These are phyloP conservation scores for Colistium nudipinnis DNA, from an alignment of 2,113 vertebrate species.

Conservation along the genomic window DNA sequence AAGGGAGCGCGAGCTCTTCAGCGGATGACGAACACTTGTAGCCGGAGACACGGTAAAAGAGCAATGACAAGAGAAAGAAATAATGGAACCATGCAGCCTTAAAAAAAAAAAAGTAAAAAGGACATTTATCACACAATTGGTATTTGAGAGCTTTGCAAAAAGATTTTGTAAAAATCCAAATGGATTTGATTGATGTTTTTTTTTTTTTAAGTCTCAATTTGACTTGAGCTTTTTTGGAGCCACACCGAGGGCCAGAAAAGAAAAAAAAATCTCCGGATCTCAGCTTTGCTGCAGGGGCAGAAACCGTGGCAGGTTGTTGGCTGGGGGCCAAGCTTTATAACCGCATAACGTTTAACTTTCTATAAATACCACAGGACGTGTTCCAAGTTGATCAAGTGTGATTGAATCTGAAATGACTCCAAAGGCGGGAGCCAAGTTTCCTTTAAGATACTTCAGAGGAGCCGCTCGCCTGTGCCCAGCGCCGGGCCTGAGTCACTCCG, in stretches of 20 bases:
- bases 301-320: slow-evolving; percentile 73
- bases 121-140: no score
- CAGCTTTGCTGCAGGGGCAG: slow-evolving; percentile 79
- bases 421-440: slow-evolving; percentile 73
- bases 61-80: not conserved
- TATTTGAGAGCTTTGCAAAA: no score
- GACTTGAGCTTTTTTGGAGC: slow-evolving; percentile 16
- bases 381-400: slow-evolving; percentile 81
- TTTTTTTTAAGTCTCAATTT: slow-evolving; percentile 17
- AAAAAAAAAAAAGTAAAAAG: no score
- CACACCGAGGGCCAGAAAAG: slow-evolving; percentile 35
- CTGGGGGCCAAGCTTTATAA: slow-evolving; percentile 70
- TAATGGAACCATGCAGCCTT: no score
- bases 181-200: no score
- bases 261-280: slow-evolving; percentile 54
- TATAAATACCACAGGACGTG: slow-evolving; percentile 78
- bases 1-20: slow-evolving; percentile 24
- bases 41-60: slow-evolving; percentile 7
- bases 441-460: slow-evolving; percentile 73
- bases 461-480: slow-evolving; percentile 56
- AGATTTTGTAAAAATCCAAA: no score
- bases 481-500: slow-evolving; percentile 65
- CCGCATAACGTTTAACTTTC: slow-evolving; percentile 80
- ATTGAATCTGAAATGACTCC: slow-evolving; percentile 80
- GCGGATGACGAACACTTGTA: slow-evolving; percentile 19